Conservation (phyloP, 2,797 vertebrate species). For the Mareca strepera region DNA sequence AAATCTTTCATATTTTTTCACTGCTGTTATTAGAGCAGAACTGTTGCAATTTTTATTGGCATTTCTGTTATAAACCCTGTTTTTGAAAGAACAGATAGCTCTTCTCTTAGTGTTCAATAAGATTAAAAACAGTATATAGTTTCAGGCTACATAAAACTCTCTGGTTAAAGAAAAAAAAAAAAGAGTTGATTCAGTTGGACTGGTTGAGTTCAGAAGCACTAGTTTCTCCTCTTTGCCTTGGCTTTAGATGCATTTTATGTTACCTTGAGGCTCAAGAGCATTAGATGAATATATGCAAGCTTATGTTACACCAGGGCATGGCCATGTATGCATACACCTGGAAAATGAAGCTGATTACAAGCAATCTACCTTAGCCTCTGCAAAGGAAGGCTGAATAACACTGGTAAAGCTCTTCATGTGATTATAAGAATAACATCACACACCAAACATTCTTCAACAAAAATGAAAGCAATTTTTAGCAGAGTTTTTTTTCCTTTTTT, state of each 20-base stretch:
- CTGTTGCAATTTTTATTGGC: neutral
- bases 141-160: neutral
- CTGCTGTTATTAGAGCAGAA: neutral
- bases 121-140: neutral
- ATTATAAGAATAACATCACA: neutral
- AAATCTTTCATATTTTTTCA: neutral
- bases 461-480: neutral
- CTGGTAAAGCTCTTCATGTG: neutral
- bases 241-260: neutral
- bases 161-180: neutral
- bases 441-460: neutral
- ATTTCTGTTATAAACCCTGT: neutral
- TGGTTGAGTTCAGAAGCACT: neutral
- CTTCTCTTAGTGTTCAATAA: neutral
- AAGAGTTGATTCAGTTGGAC: neutral
- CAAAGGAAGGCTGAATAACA: neutral
- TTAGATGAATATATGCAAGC: neutral
- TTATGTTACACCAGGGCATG: neutral
- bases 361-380: neutral
- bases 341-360: neutral
- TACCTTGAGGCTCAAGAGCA: neutral
- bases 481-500: neutral
- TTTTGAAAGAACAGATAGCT: neutral
- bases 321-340: accelerated
- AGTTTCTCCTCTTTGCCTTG: neutral